A percentile compares a stretch with the other conserved stretches of the same genome.
Conservation (phyloP, 1,140 invertebrate genomes). For the Bombyx mori region DNA sequence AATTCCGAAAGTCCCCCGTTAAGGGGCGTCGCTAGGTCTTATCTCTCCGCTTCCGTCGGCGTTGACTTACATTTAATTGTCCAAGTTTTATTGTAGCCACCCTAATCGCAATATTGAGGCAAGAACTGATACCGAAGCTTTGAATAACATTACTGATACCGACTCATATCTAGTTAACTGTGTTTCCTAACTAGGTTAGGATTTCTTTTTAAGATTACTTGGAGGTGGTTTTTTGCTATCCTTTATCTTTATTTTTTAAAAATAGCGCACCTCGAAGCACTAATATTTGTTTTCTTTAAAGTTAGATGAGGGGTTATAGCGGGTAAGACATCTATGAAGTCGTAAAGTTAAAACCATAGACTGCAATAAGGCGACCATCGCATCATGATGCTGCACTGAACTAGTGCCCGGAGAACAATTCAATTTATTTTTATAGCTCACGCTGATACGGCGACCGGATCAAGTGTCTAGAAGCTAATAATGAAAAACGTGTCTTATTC, state of each 20-base stretch:
- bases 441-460: slow-evolving; percentile 42
- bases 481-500: too few species aligned
- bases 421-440: slow-evolving; percentile 64
- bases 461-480: slow-evolving; percentile 45
- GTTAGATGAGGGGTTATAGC: slow-evolving; percentile 10
- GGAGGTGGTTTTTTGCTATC: not conserved
- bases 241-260: too few species aligned
- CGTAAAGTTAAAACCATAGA: slow-evolving; percentile 37
- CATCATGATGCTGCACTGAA: slow-evolving; percentile 25
- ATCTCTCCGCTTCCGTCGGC: slow-evolving; percentile 46
- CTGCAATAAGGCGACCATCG: slow-evolving; percentile 26
- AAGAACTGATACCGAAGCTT: slow-evolving; percentile 22
- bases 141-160: slow-evolving; percentile 21
- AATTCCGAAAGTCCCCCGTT: slow-evolving; percentile 51
- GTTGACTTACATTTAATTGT: slow-evolving; percentile 63
- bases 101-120: slow-evolving; percentile 39
- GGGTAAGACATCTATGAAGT: slow-evolving; percentile 21
- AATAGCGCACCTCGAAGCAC: too few species aligned
- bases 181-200: too few species aligned
- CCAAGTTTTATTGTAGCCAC: slow-evolving; percentile 59
- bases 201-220: slow-evolving; percentile 6
- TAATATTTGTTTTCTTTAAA: too few species aligned
- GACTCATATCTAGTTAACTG: not conserved
- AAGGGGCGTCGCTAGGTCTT: slow-evolving; percentile 50
- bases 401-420: slow-evolving; percentile 52